phyloP scores from a whole-genome alignment of 2,797 vertebrate species.

The Limosa lapponica region DNA sequence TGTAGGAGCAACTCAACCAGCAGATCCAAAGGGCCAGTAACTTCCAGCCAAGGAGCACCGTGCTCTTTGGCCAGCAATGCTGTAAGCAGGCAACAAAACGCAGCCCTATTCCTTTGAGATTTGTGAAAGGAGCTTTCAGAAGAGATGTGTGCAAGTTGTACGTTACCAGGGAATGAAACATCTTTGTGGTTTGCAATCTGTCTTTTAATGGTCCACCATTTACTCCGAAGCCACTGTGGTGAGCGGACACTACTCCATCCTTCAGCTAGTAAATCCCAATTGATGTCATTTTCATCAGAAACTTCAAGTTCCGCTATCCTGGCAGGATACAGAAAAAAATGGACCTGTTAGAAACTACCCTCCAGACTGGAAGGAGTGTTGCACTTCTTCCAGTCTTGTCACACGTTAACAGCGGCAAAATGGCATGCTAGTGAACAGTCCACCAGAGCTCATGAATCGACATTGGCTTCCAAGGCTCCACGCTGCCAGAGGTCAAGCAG shows the following conservation, averaged over 20 bases:
- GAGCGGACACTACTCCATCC: conserved; percentile 98
- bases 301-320: conserved; percentile 93
- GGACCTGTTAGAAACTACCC: conserved; percentile 37
- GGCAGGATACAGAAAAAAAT: conserved; percentile 60
- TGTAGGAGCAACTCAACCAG: conserved; percentile 4
- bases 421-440: conserved; percentile 40
- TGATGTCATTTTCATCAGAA: conserved; percentile 95
- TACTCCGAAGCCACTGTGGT: conserved; percentile 97
- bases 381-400: not conserved
- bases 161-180: conserved; percentile 90
- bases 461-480: conserved; percentile 63
- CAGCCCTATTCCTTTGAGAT: not conserved
- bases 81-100: not conserved
- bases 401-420: conserved; percentile 25
- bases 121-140: not conserved
- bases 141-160: not conserved
- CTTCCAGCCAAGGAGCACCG: not conserved
- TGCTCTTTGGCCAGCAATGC: not conserved
- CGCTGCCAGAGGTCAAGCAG: conserved; percentile 67
- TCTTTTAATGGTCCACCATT: conserved; percentile 99
- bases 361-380: not conserved
- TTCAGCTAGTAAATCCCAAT: conserved; percentile 94
- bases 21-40: not conserved
- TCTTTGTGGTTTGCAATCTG: conserved; percentile 99
- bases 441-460: conserved; percentile 31